Evolutionary conservation across 2,797 vertebrate species (phyloP), one percentile per base, ranked within the genome.

Genomic region (Syngnathus rostellatus): DNA sequence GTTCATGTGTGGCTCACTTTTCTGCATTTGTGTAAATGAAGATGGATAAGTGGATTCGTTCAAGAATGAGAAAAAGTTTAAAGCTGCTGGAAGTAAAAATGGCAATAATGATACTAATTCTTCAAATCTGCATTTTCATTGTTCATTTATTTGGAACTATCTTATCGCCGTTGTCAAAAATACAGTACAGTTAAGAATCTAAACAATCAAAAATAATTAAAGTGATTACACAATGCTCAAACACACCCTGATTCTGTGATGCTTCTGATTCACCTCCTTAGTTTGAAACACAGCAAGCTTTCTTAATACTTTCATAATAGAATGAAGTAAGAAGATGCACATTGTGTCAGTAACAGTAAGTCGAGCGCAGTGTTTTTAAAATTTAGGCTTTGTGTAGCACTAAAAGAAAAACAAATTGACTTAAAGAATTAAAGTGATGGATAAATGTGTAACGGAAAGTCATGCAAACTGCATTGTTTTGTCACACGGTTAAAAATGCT

Each of bases 1-100:
- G 64, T 66, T 57, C 57, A 74, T 73, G 65, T 76, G 72, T 23
- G 80, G 69, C 57, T 68, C 40, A 16, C 37, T 10, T 46, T 55
- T 77, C 68, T 41, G 70, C 66, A 62, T 63, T 23, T 40, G 23
- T 21, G 41, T 45, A 6, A 8, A 19, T 43, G 40, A 41, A 25
- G 58, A 62, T 43, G 9, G 25, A 62, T 40, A 38, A 54, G 53
- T 1, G 11, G 21, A 10, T 54, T 54, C 9, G 11, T 12, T 5
- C 17, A 60, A 51, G 19, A 51, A 4, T 21, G 10, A 39, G 14
- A 9, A 19, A n/a, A 38, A 6, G 2, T n/a, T 60, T 40, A n/a
- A 60, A 41, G 21, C 59, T 10, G 58, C 38, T 6, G 14, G 1
- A 46, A 16, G 45, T 46, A 17, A 6, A 46, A 40, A 40, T 12